These are phyloP conservation scores for Irena cyanogastra DNA, from an alignment of 2,113 vertebrate species.

Conservation along the genomic window DNA sequence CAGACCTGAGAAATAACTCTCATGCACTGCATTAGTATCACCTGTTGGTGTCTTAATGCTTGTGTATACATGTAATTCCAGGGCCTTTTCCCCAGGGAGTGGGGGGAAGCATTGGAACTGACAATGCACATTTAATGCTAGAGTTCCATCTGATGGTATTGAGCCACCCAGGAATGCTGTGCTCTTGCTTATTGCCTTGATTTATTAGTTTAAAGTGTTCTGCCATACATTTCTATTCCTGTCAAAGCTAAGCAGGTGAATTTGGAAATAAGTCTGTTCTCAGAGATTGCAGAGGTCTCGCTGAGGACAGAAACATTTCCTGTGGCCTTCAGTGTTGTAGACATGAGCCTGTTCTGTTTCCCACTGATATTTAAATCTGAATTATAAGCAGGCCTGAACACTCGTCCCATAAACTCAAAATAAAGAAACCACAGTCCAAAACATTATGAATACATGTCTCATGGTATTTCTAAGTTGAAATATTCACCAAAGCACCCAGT, in stretches of 20 bases:
- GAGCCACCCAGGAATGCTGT: not conserved
- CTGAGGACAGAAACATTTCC: not conserved
- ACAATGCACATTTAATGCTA: not conserved
- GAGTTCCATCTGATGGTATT: not conserved
- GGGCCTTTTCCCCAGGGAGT: not conserved
- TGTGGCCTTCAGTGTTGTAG: not conserved
- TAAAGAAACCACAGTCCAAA: conserved; percentile 39
- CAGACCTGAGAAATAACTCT: not conserved
- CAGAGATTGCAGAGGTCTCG: not conserved
- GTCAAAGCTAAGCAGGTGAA: not conserved
- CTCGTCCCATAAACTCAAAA: not conserved
- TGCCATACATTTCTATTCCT: not conserved
- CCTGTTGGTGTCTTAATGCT: not conserved
- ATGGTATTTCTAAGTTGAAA: not conserved
- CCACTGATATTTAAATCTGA: conserved; percentile 3
- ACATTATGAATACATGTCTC: not conserved
- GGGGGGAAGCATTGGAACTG: not conserved
- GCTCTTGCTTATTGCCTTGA: not conserved
- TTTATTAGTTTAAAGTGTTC: not conserved
- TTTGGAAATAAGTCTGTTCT: not conserved
- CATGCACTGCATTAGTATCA: not conserved
- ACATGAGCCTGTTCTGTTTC: not conserved
- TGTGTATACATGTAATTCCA: not conserved
- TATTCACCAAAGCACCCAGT: not conserved
- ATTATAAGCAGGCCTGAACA: not conserved